Evolutionary conservation across 2,888 invertebrate species (phyloP).

Genomic region (Melanotus villosus): DNA sequence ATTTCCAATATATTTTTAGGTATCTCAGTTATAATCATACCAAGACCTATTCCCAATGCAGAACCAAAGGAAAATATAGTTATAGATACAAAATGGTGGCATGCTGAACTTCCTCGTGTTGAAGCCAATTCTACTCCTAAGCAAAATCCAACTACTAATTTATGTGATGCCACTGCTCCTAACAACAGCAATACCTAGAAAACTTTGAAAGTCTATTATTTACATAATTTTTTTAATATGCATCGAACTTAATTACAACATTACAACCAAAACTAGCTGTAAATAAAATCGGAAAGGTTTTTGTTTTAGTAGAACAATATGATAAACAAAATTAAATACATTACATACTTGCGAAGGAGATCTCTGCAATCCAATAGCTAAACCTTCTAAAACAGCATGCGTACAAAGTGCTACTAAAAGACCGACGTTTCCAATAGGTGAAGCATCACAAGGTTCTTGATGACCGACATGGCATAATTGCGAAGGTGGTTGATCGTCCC

Average conservation of each 20-base stretch:
- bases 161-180: slow-evolving; percentile 83
- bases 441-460: slow-evolving; percentile 75
- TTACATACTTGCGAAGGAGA: slow-evolving; percentile 73
- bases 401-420: slow-evolving; percentile 81
- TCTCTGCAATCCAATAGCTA: slow-evolving; percentile 85
- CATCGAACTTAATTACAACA: too few species aligned
- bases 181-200: slow-evolving; percentile 77
- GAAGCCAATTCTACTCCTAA: slow-evolving; percentile 79
- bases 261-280: too few species aligned
- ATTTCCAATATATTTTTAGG: slow-evolving; percentile 68
- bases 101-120: slow-evolving; percentile 58
- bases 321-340: too few species aligned
- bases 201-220: too few species aligned
- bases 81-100: slow-evolving; percentile 74
- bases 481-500: slow-evolving; percentile 56
- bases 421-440: slow-evolving; percentile 76
- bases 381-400: slow-evolving; percentile 85
- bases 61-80: slow-evolving; percentile 79
- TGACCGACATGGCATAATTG: slow-evolving; percentile 78
- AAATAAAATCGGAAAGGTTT: too few species aligned
- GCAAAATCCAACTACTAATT: slow-evolving; percentile 86
- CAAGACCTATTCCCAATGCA: slow-evolving; percentile 77
- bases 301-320: too few species aligned
- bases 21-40: slow-evolving; percentile 74
- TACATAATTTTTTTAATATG: too few species aligned